phyloP scores from a whole-genome alignment of 2,113 vertebrate genomes.

The Phylloscopus trochilus region DNA sequence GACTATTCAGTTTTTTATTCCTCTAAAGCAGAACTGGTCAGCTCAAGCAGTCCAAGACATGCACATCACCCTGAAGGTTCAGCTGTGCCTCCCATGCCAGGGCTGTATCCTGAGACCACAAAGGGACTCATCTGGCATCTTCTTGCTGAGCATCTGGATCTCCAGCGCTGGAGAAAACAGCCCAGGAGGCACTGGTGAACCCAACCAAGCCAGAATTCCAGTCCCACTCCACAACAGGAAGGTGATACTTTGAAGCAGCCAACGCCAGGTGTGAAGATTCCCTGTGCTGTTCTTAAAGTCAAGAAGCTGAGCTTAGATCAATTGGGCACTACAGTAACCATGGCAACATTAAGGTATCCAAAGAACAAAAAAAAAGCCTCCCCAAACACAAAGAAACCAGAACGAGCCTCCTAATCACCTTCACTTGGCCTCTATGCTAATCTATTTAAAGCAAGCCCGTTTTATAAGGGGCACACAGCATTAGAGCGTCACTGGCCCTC shows the following conservation, averaged over 20 bases:
- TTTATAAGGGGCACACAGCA: not conserved
- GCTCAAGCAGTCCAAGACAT: not conserved
- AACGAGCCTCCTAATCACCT: not conserved
- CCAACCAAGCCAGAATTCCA: not conserved
- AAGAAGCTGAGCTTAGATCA: not conserved
- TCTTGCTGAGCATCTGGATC: not conserved
- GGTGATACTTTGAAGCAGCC: not conserved
- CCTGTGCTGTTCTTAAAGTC: not conserved
- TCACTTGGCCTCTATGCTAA: not conserved
- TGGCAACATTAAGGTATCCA: not conserved
- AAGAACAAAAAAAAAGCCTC: not conserved
- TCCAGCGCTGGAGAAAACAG: not conserved
- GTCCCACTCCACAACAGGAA: not conserved
- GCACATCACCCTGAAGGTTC: not conserved
- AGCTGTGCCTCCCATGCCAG: not conserved
- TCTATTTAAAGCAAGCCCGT: not conserved
- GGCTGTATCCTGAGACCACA: not conserved
- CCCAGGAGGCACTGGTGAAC: not conserved
- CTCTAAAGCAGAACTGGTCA: not conserved
- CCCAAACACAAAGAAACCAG: not conserved
- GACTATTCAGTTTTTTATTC: constrained; percentile 32
- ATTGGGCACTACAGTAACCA: not conserved
- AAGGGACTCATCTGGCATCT: accelerated
- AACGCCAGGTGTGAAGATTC: not conserved
- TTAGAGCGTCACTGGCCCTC: not conserved